Evolutionary conservation across 2,113 vertebrate genomes (phyloP).

Genomic region (Pimephales promelas): DNA sequence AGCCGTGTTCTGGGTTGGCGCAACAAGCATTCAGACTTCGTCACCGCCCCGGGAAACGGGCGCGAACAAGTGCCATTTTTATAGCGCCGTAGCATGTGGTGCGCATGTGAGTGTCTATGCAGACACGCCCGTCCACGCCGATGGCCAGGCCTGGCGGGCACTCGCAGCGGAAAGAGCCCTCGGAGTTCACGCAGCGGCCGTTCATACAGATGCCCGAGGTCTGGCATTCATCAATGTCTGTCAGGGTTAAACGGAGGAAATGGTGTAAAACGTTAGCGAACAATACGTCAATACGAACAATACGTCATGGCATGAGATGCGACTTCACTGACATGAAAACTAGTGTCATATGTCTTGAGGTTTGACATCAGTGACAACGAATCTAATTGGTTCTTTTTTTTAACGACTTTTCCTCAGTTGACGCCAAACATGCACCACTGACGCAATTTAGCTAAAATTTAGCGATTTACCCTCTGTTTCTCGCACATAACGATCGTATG

Average conservation of each 20-base stretch:
- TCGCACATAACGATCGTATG: too few relatives aligned
- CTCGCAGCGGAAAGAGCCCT: conserved; percentile 98
- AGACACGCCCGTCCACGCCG: conserved; percentile 91
- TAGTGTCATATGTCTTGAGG: neutral
- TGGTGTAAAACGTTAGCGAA: neutral
- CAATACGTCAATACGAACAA: too few relatives aligned
- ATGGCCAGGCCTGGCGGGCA: conserved; percentile 94
- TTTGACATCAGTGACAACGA: neutral
- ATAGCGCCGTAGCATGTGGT: conserved; percentile 96
- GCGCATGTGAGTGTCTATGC: conserved; percentile 97
- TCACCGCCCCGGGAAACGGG: conserved; percentile 92
- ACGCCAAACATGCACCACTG: neutral
- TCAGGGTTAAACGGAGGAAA: neutral
- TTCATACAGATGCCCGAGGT: conserved; percentile 98
- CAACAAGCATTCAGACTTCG: conserved; percentile 98
- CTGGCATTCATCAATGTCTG: conserved; percentile 95
- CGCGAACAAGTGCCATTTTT: conserved; percentile 92
- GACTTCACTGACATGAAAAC: neutral
- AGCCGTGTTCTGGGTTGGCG: conserved; percentile 91
- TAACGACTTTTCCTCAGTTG: neutral
- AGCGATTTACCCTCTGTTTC: too few relatives aligned
- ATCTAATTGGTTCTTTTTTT: neutral
- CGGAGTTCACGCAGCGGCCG: conserved; percentile 93
- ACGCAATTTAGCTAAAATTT: too few relatives aligned
- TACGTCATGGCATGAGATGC: too few relatives aligned